Evolutionary conservation across 2,113 vertebrate species (phyloP), one percentile per base, ranked within the genome.

Genomic region (Perccottus glenii): DNA sequence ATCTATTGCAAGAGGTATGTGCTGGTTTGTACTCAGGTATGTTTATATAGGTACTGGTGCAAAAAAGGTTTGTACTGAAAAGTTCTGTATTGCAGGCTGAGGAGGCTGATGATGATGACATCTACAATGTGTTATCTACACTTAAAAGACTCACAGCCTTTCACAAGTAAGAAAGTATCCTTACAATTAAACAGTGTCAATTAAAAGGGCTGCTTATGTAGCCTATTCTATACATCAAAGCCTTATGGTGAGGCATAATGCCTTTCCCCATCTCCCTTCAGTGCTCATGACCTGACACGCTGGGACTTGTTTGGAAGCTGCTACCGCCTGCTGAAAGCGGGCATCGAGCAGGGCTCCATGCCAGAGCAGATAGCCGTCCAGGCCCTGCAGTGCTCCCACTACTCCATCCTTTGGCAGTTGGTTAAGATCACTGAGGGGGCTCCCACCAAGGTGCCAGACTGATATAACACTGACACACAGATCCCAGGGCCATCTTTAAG

Each of bases 341-440:
- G 96, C 83, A 98, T 99, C 85, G 98, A 99, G 86, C 98, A 98
- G 52, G 98, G 96, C 91, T 97, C 97, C 64, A 99, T 99, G 98
- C 96, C 97, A 36, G 98, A 99, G 89, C 98, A 99, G 96, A 98
- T 99, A 32, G 97, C 97, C 43, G 96, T 98, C 67, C 98, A 99
- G 92, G 98, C 98, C 32, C 94, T 99, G 80, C 97, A 99, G 87
- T 99, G 98, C 88, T 98, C 96, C 68, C 98, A 99, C 91, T 99
- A 99, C 91, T 98, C 98, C 56, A 95, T 99, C 90, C 95, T 99
- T 40, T 99, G 97, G 98, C 98, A 99, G 91, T 93, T 99, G 90
- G 98, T 99, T 87, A 98, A 97, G 85, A 94, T 98, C 90, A 98
- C 98, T 33, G 97, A 99, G 80, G 96, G 98, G 55, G 94, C 94